Evolutionary conservation across 2,113 vertebrate genomes (phyloP).

Genomic region (Gasterosteus nipponicus): DNA sequence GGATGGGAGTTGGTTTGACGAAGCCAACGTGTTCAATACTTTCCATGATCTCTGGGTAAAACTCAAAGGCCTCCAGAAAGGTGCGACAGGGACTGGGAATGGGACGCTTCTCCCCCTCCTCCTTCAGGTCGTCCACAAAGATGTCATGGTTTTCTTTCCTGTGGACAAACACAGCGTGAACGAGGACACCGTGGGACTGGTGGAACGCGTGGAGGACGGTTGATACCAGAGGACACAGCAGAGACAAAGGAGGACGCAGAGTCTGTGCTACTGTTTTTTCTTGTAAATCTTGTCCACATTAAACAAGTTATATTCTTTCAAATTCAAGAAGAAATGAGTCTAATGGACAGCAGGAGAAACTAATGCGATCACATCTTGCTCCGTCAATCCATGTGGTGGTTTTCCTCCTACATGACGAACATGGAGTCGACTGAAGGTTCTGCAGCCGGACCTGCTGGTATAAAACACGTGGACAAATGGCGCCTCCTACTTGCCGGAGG

Average conservation of each 20-base stretch:
- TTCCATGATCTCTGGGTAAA: slow-evolving; percentile 90
- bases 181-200: neutral
- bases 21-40: slow-evolving; percentile 90
- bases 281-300: neutral
- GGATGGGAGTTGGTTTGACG: slow-evolving; percentile 93
- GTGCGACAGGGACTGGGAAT: slow-evolving; percentile 89
- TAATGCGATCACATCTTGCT: no score
- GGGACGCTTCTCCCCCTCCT: slow-evolving; percentile 82
- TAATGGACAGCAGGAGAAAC: neutral
- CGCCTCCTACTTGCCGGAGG: slow-evolving; percentile 5
- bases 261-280: neutral
- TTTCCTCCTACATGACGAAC: neutral
- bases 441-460: neutral
- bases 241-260: fast-evolving
- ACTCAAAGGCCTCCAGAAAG: slow-evolving; percentile 90
- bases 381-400: neutral
- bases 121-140: slow-evolving; percentile 91
- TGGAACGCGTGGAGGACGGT: neutral
- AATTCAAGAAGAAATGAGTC: neutral
- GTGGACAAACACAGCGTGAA: slow-evolving; percentile 24
- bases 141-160: slow-evolving; percentile 94
- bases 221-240: neutral
- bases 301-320: neutral
- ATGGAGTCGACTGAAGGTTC: fast-evolving
- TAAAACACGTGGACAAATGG: neutral